These are phyloP conservation scores for Gorsachius goisagi DNA, from an alignment of 2,113 vertebrate species.

Conservation along the genomic window DNA sequence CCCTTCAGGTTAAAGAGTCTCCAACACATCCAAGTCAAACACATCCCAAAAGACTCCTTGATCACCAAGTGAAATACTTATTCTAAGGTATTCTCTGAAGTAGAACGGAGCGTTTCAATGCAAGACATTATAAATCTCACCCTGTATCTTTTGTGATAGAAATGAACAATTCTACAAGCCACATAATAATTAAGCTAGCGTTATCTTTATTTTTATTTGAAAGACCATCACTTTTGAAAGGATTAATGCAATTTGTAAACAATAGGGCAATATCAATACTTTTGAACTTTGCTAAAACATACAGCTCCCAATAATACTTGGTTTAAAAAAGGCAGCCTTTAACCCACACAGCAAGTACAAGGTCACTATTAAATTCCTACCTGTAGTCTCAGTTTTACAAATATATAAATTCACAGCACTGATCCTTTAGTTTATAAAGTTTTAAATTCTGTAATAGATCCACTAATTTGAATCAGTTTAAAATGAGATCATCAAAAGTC, in stretches of 20 bases:
- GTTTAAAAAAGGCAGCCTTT: neutral
- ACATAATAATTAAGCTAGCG: neutral
- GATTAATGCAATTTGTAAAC: neutral
- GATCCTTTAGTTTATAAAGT: neutral
- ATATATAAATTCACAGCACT: neutral
- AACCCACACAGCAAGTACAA: neutral
- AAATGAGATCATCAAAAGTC: neutral
- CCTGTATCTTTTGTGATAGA: neutral
- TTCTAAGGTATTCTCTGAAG: neutral
- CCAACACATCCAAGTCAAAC: neutral
- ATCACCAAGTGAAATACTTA: neutral
- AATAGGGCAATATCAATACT: neutral
- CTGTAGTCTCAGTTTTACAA: neutral
- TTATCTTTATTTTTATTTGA: neutral
- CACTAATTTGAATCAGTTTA: neutral
- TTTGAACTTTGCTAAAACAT: neutral
- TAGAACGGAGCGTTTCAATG: neutral
- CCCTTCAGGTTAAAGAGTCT: neutral
- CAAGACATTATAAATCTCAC: neutral
- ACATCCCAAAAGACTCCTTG: neutral
- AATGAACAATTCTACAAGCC: neutral
- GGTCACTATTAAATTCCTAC: neutral
- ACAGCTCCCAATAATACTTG: neutral
- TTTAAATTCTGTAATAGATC: neutral
- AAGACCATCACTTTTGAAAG: neutral